phyloP scores from a whole-genome alignment of 1,140 invertebrate species.

The Oryzaephilus surinamensis region DNA sequence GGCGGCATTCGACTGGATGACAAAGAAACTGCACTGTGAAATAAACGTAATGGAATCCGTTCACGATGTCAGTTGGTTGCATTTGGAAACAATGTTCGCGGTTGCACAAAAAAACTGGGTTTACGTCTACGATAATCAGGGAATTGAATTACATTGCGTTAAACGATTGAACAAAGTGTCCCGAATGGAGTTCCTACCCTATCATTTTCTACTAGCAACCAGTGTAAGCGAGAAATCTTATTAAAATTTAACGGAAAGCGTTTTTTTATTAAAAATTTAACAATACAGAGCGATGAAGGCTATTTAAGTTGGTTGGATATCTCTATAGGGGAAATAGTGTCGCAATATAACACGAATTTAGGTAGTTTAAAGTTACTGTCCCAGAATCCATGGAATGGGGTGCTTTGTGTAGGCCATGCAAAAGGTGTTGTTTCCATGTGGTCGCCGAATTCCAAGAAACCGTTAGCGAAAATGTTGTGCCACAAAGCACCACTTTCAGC shows the following conservation, averaged over 20 bases:
- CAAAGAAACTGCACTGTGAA: conserved; percentile 90
- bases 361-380: conserved; percentile 73
- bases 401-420: conserved; percentile 78
- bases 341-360: conserved; percentile 60
- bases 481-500: conserved; percentile 73
- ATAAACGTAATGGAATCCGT: conserved; percentile 96
- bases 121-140: conserved; percentile 95
- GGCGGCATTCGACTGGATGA: conserved; percentile 95
- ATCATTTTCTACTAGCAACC: conserved; percentile 91
- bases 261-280: conserved; percentile 11
- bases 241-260: conserved; percentile 3
- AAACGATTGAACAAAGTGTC: conserved; percentile 74
- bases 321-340: conserved; percentile 82
- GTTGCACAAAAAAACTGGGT: conserved; percentile 95
- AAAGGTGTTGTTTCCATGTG: conserved; percentile 92
- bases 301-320: conserved; percentile 89
- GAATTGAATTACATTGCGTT: conserved; percentile 92
- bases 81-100: conserved; percentile 95
- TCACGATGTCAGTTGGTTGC: conserved; percentile 86
- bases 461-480: conserved; percentile 85
- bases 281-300: conserved; percentile 66
- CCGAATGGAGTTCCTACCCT: conserved; percentile 88
- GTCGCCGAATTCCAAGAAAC: conserved; percentile 80
- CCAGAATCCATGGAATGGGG: conserved; percentile 95
- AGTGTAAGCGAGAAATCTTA: conserved; percentile 48